phyloP scores from a whole-genome alignment of 2,113 vertebrate genomes.

The Sterna hirundo region DNA sequence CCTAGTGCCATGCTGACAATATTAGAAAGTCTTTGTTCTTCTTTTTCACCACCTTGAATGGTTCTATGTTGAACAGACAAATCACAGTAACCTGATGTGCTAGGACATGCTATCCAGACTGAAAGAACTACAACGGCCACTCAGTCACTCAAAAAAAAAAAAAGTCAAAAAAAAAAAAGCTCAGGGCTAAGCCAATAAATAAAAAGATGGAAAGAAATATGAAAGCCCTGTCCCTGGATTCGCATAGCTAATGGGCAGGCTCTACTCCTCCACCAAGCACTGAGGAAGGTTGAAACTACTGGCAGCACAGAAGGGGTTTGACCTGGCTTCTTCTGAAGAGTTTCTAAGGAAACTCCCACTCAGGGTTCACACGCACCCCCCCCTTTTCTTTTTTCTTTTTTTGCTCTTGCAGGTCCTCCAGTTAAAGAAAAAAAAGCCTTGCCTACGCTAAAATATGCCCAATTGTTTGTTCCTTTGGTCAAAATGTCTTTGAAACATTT shows the following conservation, averaged over 20 bases:
- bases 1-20: background rate
- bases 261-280: background rate
- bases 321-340: background rate
- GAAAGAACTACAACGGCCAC: background rate
- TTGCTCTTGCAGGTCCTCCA: background rate
- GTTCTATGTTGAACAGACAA: background rate
- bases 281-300: background rate
- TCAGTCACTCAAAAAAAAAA: background rate
- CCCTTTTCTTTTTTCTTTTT: background rate
- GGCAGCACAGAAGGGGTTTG: background rate
- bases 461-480: conserved; percentile 8
- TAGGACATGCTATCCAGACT: background rate
- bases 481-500: conserved; percentile 11
- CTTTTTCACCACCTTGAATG: background rate
- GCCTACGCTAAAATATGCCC: background rate
- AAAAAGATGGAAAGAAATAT: background rate
- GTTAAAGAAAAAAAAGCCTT: background rate
- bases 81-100: background rate
- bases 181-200: background rate
- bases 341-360: background rate
- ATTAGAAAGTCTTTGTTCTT: background rate
- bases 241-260: background rate
- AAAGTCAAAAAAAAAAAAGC: background rate
- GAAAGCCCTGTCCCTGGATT: background rate
- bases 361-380: no score